Evolutionary conservation across 2,888 invertebrate genomes (phyloP).

Genomic region (Cordilura impudica): DNA sequence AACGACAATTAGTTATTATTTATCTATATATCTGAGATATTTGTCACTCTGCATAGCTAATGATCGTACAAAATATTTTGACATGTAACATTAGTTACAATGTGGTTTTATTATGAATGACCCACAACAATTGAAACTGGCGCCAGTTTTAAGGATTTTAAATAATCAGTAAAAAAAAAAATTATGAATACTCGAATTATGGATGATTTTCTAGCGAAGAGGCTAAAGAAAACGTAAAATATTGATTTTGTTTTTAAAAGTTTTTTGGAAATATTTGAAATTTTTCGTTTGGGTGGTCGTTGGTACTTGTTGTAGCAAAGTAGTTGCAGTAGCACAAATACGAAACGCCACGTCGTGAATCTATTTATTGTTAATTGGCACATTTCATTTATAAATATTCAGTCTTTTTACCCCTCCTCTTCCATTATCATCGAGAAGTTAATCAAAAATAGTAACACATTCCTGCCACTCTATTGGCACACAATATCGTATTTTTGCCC

Average conservation of each 20-base stretch:
- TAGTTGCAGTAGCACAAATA: constrained; percentile 30
- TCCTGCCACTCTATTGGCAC: constrained; percentile 46
- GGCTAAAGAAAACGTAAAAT: background rate
- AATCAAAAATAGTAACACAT: constrained; percentile 38
- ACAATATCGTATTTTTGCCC: constrained; percentile 41
- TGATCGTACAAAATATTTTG: constrained; percentile 56
- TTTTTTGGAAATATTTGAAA: constrained; percentile 6
- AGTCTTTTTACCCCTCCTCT: background rate
- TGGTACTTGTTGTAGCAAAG: constrained; percentile 11
- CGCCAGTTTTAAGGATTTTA: constrained; percentile 41
- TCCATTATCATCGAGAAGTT: background rate
- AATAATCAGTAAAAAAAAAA: constrained; percentile 16
- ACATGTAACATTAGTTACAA: constrained; percentile 26
- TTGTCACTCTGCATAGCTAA: constrained; percentile 43
- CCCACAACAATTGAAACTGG: constrained; percentile 42
- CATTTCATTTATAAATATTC: constrained; percentile 33
- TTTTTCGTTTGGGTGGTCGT: constrained; percentile 25
- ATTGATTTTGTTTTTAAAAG: background rate
- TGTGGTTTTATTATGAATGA: constrained; percentile 27
- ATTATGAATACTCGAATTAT: constrained; percentile 48
- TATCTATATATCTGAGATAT: constrained; percentile 40
- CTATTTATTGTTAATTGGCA: constrained; percentile 5
- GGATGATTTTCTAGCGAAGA: constrained; percentile 1
- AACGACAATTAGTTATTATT: constrained; percentile 23
- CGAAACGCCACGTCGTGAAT: background rate